Percentiles rank a stretch among this genome's conserved stretches.
Evolutionary conservation across 92 coral and sea anemone genomes (phyloP).

Genomic region (Porites cylindrica): DNA sequence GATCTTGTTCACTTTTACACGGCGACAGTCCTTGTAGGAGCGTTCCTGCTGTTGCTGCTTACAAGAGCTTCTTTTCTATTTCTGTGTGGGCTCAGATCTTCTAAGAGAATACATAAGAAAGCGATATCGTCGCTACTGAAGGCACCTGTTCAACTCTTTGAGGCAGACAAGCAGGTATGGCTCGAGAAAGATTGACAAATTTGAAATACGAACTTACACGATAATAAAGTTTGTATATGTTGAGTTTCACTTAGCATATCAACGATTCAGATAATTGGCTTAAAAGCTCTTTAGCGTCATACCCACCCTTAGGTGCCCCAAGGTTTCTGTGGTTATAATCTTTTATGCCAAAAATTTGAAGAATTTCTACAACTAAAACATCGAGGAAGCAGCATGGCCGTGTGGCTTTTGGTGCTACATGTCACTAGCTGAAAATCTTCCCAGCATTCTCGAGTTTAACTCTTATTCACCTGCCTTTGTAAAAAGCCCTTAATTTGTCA

Average conservation of each 20-base stretch:
- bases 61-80: constrained; percentile 24
- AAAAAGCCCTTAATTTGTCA: too few species aligned
- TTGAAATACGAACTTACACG: not conserved
- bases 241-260: not conserved
- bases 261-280: too few species aligned
- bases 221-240: not conserved
- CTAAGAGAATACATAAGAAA: constrained; percentile 32
- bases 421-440: too few species aligned
- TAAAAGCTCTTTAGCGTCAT: too few species aligned
- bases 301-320: too few species aligned
- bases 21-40: constrained; percentile 14
- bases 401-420: too few species aligned
- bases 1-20: not conserved
- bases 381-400: too few species aligned
- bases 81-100: constrained; percentile 20
- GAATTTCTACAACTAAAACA: too few species aligned
- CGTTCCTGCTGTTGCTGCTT: constrained; percentile 19
- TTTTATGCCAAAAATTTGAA: too few species aligned
- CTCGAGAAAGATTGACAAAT: not conserved
- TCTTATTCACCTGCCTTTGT: too few species aligned
- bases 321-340: too few species aligned
- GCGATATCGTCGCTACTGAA: constrained; percentile 25
- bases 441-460: too few species aligned
- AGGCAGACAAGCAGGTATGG: not conserved
- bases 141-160: constrained; percentile 23